phyloP scores from a whole-genome alignment of 2,113 vertebrate genomes.

The Trichomycterus rosablanca region DNA sequence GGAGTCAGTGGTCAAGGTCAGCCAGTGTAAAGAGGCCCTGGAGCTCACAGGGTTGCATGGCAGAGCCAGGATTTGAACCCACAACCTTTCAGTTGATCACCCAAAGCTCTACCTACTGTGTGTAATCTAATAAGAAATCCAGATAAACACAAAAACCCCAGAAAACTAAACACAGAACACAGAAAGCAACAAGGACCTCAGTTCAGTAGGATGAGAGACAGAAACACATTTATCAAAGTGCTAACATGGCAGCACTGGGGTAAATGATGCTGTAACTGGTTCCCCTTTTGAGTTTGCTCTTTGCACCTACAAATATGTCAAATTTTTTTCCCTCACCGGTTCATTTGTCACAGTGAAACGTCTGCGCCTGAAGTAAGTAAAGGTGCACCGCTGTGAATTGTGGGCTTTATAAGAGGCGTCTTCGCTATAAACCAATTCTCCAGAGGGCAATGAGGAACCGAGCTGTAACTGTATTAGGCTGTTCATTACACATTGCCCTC shows the following conservation, averaged over 20 bases:
- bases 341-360: conserved; percentile 15
- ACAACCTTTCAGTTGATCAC: too few species aligned
- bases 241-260: neutral
- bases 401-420: neutral
- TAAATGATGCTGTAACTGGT: neutral
- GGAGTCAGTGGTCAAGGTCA: too few species aligned
- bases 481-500: neutral
- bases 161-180: too few species aligned
- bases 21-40: too few species aligned
- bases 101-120: too few species aligned
- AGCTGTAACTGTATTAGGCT: neutral
- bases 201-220: neutral
- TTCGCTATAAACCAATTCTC: neutral
- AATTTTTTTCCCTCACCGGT: neutral
- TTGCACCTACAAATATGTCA: too few species aligned
- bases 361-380: neutral
- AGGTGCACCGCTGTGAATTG: neutral
- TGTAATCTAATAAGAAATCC: too few species aligned
- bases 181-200: neutral
- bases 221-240: neutral
- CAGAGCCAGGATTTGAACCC: too few species aligned
- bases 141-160: neutral
- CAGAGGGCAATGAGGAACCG: neutral
- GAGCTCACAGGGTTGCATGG: too few species aligned
- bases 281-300: neutral